phyloP scores from a whole-genome alignment of 2,888 invertebrate species.

The Reticulitermes lucifugus region DNA sequence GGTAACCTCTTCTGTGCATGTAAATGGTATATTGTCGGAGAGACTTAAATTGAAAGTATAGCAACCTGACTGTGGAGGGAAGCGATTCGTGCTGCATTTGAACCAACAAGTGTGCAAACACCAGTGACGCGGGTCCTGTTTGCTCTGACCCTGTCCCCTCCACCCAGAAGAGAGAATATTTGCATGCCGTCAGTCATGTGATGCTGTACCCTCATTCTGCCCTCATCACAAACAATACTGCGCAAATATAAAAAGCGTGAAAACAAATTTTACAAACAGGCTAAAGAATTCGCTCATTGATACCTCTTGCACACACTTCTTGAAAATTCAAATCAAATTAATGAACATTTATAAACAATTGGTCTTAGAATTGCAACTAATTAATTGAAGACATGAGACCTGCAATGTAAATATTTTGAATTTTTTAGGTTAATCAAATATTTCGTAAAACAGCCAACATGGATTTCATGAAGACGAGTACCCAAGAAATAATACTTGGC shows the following conservation, averaged over 20 bases:
- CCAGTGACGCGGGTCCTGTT: not conserved
- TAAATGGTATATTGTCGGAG: too few species aligned
- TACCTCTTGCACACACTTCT: too few species aligned
- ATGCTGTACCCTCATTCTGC: not conserved
- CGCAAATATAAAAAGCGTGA: not conserved
- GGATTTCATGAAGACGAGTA: too few species aligned
- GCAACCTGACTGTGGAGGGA: not conserved
- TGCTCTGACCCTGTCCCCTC: not conserved
- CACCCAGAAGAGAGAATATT: not conserved
- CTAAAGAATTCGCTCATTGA: not conserved
- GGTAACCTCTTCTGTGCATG: too few species aligned
- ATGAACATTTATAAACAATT: too few species aligned
- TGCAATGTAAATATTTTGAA: too few species aligned
- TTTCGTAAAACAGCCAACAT: too few species aligned
- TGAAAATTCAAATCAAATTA: too few species aligned
- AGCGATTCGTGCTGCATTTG: not conserved
- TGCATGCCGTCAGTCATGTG: conserved; percentile 7
- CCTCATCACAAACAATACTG: not conserved
- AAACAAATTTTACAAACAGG: not conserved
- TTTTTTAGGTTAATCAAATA: too few species aligned
- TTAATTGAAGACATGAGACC: too few species aligned
- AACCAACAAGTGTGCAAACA: conserved; percentile 1
- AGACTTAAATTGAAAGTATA: not conserved
- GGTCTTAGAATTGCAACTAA: too few species aligned
- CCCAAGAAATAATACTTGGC: too few species aligned